Evolutionary conservation across 2,113 vertebrate genomes (phyloP).

Genomic region (Corythaeola cristata): DNA sequence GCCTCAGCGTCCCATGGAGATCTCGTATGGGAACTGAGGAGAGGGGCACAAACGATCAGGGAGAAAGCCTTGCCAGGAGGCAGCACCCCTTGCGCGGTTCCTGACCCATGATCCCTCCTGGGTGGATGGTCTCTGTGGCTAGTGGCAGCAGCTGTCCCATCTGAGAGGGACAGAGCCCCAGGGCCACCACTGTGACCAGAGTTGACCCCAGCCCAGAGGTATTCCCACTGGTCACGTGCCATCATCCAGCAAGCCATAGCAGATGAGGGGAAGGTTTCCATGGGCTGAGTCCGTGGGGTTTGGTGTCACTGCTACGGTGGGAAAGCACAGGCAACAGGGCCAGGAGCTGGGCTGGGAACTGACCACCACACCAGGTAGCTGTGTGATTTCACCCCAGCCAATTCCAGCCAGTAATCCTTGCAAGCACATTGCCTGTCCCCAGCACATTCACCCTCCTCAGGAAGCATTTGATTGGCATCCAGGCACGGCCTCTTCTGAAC

Average conservation of each 20-base stretch:
- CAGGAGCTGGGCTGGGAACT: not conserved
- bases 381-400: not conserved
- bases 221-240: fast-evolving
- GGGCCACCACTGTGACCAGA: not conserved
- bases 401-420: not conserved
- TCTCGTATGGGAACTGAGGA: not conserved
- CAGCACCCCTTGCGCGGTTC: not conserved
- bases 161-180: not conserved
- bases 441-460: not conserved
- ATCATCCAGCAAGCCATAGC: not conserved
- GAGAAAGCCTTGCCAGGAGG: not conserved
- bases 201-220: not conserved
- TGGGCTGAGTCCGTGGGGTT: not conserved
- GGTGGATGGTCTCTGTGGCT: not conserved
- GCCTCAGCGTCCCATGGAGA: not conserved
- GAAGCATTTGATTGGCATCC: constrained; percentile 21
- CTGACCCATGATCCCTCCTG: not conserved
- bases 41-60: fast-evolving
- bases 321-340: not conserved
- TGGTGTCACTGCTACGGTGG: not conserved
- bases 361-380: not conserved
- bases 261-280: not conserved
- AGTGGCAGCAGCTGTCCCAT: not conserved
- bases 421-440: not conserved
- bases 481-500: not conserved